phyloP scores from a whole-genome alignment of 2,888 invertebrate species.

The Mesorhabditis sp. region DNA sequence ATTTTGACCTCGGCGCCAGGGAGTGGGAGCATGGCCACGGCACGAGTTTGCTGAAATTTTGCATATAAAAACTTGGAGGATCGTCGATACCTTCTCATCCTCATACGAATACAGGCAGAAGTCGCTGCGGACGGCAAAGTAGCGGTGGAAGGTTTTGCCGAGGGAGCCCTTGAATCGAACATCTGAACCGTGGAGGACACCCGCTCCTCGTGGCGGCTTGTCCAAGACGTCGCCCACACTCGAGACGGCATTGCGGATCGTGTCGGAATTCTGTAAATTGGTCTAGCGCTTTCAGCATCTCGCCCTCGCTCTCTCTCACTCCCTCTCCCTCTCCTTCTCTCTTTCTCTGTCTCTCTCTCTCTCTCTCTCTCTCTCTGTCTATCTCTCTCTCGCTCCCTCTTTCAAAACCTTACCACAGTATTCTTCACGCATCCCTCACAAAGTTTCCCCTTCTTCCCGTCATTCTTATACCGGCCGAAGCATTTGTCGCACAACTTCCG shows the following conservation, averaged over 20 bases:
- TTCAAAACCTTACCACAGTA: slow-evolving; percentile 12
- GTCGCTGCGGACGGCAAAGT: slow-evolving; percentile 50
- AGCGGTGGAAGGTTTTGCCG: slow-evolving; percentile 39
- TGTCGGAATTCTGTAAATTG: neutral
- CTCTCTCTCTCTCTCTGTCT: no score
- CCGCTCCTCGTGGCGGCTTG: slow-evolving; percentile 9
- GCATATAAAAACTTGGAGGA: neutral
- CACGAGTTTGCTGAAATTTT: slow-evolving; percentile 44
- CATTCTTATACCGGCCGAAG: slow-evolving; percentile 43
- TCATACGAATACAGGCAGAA: slow-evolving; percentile 56
- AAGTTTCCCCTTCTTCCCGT: slow-evolving; percentile 33
- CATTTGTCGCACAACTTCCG: slow-evolving; percentile 53
- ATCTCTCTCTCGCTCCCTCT: no score
- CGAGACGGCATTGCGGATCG: slow-evolving; percentile 1
- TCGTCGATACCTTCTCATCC: slow-evolving; percentile 32
- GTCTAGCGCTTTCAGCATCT: no score
- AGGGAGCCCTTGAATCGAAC: slow-evolving; percentile 23
- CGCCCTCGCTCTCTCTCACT: no score
- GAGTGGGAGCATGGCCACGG: slow-evolving; percentile 53
- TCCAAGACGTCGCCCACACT: slow-evolving; percentile 8
- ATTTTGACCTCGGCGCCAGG: slow-evolving; percentile 50
- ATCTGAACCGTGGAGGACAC: neutral
- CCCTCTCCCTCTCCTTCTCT: no score
- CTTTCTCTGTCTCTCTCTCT: no score
- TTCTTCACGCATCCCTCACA: slow-evolving; percentile 43